Evolutionary conservation across 1,140 invertebrate genomes (phyloP).

Genomic region (Mycetomoellerius zeteki): DNA sequence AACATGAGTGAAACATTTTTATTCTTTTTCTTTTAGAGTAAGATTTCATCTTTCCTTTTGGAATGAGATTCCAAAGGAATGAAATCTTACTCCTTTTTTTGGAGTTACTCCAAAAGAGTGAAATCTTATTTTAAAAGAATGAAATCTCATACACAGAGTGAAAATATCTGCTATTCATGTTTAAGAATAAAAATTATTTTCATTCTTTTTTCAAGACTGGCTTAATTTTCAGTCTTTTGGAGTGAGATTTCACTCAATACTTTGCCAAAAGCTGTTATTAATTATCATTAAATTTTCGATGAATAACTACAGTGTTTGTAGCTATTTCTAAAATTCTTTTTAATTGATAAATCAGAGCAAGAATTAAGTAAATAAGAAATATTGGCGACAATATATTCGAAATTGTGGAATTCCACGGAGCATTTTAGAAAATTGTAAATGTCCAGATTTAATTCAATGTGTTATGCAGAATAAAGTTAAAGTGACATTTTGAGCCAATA

Average conservation of each 20-base stretch:
- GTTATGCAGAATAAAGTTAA: not conserved
- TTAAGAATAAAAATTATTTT: no score
- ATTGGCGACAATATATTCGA: not conserved
- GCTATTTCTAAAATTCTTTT: not conserved
- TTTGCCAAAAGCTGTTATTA: not conserved
- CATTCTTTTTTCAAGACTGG: no score
- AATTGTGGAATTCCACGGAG: not conserved
- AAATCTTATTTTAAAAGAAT: no score
- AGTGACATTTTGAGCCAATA: constrained; percentile 3
- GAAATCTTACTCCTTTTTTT: no score
- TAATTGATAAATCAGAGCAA: not conserved
- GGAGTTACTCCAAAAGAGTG: no score
- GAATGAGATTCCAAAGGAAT: no score
- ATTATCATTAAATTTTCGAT: not conserved
- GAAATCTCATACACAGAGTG: not conserved
- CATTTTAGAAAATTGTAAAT: constrained; percentile 14
- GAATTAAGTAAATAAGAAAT: constrained; percentile 18
- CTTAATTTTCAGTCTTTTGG: no score
- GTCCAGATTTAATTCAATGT: not conserved
- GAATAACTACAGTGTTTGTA: not conserved
- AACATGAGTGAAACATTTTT: no score
- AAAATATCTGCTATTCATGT: no score
- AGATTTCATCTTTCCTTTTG: no score
- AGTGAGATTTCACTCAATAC: not conserved
- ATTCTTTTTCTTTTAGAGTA: no score